These are phyloP conservation scores for Macroteleia sp. DNA, from an alignment of 2,888 invertebrate genomes.

Conservation along the genomic window DNA sequence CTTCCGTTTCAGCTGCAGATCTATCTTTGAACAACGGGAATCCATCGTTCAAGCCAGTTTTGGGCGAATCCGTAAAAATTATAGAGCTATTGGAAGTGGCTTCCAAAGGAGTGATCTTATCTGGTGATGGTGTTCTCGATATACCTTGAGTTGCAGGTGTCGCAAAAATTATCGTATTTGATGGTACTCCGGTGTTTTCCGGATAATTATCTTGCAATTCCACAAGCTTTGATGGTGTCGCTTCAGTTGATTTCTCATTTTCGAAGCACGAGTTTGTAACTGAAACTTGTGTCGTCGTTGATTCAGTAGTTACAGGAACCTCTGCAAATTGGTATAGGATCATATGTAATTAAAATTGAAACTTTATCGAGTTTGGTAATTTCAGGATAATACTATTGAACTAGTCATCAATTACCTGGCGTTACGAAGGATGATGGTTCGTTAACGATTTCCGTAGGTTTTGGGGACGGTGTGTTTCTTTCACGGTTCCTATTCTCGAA, in stretches of 20 bases:
- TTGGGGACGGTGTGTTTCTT: constrained; percentile 77
- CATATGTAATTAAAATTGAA: neutral
- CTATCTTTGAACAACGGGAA: constrained; percentile 77
- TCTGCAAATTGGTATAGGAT: constrained; percentile 39
- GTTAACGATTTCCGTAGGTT: constrained; percentile 68
- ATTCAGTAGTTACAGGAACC: constrained; percentile 1
- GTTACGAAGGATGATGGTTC: constrained; percentile 70
- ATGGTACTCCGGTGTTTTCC: neutral
- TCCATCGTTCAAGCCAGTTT: constrained; percentile 44
- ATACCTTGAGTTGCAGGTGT: neutral
- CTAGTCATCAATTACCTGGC: constrained; percentile 71
- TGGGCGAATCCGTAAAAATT: constrained; percentile 19
- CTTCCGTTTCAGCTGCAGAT: constrained; percentile 92
- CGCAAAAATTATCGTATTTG: neutral
- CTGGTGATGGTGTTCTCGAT: neutral
- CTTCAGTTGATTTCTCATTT: neutral
- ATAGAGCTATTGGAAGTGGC: neutral
- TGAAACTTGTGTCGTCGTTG: constrained; percentile 6
- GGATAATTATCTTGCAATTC: constrained; percentile 9
- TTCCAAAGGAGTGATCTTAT: constrained; percentile 9
- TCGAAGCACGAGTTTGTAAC: neutral
- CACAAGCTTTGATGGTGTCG: constrained; percentile 4
- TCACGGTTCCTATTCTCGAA: constrained; percentile 80
- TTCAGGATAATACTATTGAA: neutral
- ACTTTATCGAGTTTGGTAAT: neutral